Evolutionary conservation across 2,888 invertebrate genomes (phyloP).

Genomic region (Petrolisthes cinctipes): DNA sequence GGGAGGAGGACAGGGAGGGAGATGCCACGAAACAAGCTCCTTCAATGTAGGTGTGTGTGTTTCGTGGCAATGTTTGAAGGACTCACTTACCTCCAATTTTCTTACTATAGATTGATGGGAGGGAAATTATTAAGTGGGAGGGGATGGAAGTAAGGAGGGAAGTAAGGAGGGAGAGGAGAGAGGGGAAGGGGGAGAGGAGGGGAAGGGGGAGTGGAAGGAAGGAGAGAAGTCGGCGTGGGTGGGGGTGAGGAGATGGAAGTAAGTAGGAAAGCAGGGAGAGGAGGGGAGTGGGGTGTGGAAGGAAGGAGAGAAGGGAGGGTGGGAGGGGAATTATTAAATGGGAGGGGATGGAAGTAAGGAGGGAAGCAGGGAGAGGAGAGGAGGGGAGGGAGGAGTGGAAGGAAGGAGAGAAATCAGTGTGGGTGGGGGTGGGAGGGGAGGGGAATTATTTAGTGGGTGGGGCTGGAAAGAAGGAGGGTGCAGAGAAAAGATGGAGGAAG

Average conservation of each 20-base stretch:
- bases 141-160: neutral
- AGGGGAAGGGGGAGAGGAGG: neutral
- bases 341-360: neutral
- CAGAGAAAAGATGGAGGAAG: neutral
- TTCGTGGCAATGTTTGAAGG: too few species aligned
- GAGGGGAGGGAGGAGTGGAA: neutral
- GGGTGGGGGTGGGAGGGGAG: neutral
- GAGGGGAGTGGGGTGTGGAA: neutral
- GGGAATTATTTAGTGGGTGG: neutral
- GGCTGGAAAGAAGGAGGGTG: neutral
- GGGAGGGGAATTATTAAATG: neutral
- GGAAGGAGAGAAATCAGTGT: neutral
- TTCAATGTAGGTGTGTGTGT: too few species aligned
- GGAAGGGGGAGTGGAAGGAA: neutral
- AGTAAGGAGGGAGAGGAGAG: neutral
- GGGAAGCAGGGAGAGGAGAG: neutral
- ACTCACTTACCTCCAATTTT: too few species aligned
- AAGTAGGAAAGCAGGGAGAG: constrained; percentile 4
- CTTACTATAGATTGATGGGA: too few species aligned
- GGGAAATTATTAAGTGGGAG: too few species aligned
- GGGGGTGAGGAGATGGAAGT: constrained; percentile 19
- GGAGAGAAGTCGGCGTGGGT: constrained; percentile 10
- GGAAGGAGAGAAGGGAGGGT: constrained; percentile 8
- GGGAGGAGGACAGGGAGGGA: neutral
- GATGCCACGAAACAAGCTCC: neutral